Conservation (phyloP, 2,113 vertebrate species). For the Megaptera novaeangliae region DNA sequence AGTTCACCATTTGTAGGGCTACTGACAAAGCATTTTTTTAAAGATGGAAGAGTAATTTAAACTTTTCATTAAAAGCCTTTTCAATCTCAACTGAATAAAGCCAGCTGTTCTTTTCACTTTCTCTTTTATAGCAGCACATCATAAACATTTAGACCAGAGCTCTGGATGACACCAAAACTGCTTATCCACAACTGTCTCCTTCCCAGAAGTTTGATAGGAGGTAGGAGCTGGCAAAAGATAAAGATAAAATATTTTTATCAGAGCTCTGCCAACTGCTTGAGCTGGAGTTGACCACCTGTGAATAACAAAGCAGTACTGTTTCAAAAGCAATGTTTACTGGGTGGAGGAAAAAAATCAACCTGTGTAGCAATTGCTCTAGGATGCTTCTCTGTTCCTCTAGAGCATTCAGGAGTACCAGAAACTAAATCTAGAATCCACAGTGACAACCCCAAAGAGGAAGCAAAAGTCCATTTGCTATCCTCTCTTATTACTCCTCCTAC, state of each 20-base stretch:
- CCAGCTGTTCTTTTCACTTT: slow-evolving; percentile 76
- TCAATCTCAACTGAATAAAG: slow-evolving; percentile 73
- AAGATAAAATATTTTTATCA: slow-evolving; percentile 32
- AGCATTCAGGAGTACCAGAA: not conserved
- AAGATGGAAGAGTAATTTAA: slow-evolving; percentile 71
- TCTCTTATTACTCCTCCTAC: not conserved
- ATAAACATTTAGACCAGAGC: slow-evolving; percentile 68
- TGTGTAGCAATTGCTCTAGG: not conserved
- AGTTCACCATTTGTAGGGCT: slow-evolving; percentile 67
- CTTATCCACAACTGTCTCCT: slow-evolving; percentile 49
- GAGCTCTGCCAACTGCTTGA: not conserved
- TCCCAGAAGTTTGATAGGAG: slow-evolving; percentile 33
- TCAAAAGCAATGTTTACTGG: not conserved
- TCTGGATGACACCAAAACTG: slow-evolving; percentile 68
- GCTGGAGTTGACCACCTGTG: slow-evolving; percentile 25
- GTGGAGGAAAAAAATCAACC: not conserved
- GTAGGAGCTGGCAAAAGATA: slow-evolving; percentile 37
- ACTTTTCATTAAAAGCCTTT: slow-evolving; percentile 78
- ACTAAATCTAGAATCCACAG: not conserved
- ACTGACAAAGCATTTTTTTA: slow-evolving; percentile 74
- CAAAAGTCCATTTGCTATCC: not conserved
- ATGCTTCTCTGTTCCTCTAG: not conserved
- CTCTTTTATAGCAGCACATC: slow-evolving; percentile 59
- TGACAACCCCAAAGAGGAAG: not conserved
- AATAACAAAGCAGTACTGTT: slow-evolving; percentile 22